Evolutionary conservation across 2,888 invertebrate species (phyloP), one percentile per base, ranked within the genome.

Genomic region (Lepidocyrtinus sp.): DNA sequence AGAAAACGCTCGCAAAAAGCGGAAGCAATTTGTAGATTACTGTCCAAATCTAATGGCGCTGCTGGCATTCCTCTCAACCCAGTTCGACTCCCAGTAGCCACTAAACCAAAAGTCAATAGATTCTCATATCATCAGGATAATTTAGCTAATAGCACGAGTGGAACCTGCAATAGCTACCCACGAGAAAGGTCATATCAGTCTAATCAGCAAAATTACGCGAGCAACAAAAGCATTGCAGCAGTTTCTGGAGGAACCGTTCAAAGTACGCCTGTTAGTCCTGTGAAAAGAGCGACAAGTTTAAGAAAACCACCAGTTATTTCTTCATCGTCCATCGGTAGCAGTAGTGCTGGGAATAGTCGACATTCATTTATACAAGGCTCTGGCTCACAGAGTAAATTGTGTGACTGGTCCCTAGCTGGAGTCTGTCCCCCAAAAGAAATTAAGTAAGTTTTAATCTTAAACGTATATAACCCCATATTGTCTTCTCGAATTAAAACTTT

Each of bases 361-460:
- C 73, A 72, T 21, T 78, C 78, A 0, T 78, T 62, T 27, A 78
- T 73, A 19, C 78, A 78, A 50, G 73, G 36, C 36, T 36, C 36
- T 12, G 36, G 73, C 21, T 78, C 78, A 12, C 71, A 67, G 21
- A 62, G 61, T 19, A 68, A 68, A 50, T 67, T 74, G n/a, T 86
- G 86, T 78, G 86, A 86, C 68, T 86, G 86, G 86, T 85, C 85
- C 21, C 71, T 86, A 5, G 86, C 86, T 71, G 86, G 86, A 61
- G 85, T 86, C 21, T 82, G 79, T 75, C 84, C 84, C 67, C 86
- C 86, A 9, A 78, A 78, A 73, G 78, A 78, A 78, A 67, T 78
- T 59, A 67, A 71, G 78, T 78, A 68, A 62, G 3, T 24, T n/a
- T n/a, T n/a, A n/a, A n/a, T n/a, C n/a, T n/a, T n/a, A n/a, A n/a